Conservation (phyloP, 2,113 vertebrate species). For the Antechinus flavipes region DNA sequence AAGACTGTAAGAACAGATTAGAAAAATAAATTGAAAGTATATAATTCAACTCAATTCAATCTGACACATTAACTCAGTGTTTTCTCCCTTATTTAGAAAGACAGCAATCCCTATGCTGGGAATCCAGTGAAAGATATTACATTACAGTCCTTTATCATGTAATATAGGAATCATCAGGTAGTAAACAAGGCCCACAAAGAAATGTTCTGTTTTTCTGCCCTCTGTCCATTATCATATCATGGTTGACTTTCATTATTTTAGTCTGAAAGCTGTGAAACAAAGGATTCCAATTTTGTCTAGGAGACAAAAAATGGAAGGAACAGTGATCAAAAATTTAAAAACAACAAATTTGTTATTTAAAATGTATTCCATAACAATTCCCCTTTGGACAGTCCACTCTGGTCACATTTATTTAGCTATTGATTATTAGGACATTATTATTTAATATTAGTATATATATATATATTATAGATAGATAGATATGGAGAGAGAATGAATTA, state of each 20-base stretch:
- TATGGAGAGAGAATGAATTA: too few relatives aligned
- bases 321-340: background rate
- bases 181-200: background rate
- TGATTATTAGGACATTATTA: background rate
- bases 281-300: background rate
- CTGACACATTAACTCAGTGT: background rate
- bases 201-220: background rate
- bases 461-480: too few relatives aligned
- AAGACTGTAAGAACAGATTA: background rate
- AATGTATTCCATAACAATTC: background rate
- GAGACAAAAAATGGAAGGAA: background rate
- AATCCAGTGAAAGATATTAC: background rate
- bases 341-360: background rate
- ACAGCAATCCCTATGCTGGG: background rate
- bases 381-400: background rate
- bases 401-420: background rate
- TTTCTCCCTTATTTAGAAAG: background rate
- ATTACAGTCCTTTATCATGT: background rate
- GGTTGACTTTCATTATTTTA: background rate
- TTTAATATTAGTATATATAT: too few relatives aligned
- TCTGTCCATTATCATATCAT: background rate
- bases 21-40: background rate
- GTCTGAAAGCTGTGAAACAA: background rate
- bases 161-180: background rate
- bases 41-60: background rate